Conservation (phyloP, 2,797 vertebrate species). For the Xyrichtys novacula region DNA sequence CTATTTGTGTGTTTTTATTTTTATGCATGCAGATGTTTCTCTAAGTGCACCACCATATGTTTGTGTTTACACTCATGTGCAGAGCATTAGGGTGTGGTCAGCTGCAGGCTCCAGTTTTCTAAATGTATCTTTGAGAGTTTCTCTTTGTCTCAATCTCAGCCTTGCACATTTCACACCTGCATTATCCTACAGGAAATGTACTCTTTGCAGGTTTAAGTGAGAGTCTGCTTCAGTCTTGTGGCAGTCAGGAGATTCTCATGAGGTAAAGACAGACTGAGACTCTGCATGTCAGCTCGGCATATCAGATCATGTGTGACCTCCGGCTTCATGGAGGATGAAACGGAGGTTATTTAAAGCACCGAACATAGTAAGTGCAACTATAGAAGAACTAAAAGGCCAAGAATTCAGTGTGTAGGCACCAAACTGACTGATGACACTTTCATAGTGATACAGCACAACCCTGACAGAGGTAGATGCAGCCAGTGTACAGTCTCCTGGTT, state of each 20-base stretch:
- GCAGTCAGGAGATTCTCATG: slow-evolving; percentile 45
- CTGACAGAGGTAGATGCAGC: too few species aligned
- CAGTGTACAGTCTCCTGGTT: too few species aligned
- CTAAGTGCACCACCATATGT: background rate
- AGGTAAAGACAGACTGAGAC: slow-evolving; percentile 31
- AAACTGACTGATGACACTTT: slow-evolving; percentile 4
- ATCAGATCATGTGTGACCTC: slow-evolving; percentile 11
- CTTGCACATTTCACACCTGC: slow-evolving; percentile 29
- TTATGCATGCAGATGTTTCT: slow-evolving; percentile 16
- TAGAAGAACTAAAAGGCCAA: slow-evolving; percentile 27
- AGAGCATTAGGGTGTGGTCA: slow-evolving; percentile 53
- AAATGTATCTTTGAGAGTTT: slow-evolving; percentile 15
- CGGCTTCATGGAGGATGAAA: slow-evolving; percentile 15
- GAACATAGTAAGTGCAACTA: background rate
- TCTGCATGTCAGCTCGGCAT: slow-evolving; percentile 12
- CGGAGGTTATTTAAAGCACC: slow-evolving; percentile 37
- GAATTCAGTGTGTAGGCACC: background rate
- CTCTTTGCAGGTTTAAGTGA: background rate
- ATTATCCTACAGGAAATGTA: slow-evolving; percentile 10
- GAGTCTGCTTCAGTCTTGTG: slow-evolving; percentile 17
- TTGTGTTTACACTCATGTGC: slow-evolving; percentile 2
- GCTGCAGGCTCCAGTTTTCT: slow-evolving; percentile 13
- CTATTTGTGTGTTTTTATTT: slow-evolving; percentile 49
- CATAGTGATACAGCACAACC: background rate
- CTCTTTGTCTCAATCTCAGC: slow-evolving; percentile 21